These are phyloP conservation scores for Lophotriccus pileatus DNA, from an alignment of 2,797 vertebrate species.

Conservation along the genomic window DNA sequence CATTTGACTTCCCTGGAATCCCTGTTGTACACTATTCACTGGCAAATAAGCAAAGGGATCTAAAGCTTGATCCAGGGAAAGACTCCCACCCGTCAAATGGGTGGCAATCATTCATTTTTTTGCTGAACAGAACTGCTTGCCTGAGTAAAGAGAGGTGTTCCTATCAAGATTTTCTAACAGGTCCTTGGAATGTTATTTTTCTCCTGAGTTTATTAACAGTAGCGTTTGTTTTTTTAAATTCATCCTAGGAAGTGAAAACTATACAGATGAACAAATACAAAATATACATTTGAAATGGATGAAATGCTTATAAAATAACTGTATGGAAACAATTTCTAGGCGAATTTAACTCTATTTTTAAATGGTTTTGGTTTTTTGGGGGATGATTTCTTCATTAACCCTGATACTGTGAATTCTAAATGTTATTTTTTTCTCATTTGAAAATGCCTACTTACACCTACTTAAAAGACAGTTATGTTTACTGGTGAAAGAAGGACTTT, in stretches of 20 bases:
- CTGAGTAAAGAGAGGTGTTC: background rate
- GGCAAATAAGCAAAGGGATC: slow-evolving; percentile 12
- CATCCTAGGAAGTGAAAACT: background rate
- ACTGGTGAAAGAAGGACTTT: background rate
- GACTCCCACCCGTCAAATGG: background rate
- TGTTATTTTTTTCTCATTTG: background rate
- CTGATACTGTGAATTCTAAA: background rate
- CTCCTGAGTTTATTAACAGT: background rate
- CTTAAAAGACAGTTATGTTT: background rate
- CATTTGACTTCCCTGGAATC: slow-evolving; percentile 59
- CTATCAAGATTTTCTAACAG: background rate
- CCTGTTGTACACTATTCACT: background rate
- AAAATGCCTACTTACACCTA: background rate
- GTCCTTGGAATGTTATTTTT: background rate
- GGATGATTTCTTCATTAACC: background rate
- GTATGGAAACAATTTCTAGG: background rate
- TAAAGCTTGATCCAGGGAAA: background rate
- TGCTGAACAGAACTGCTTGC: background rate
- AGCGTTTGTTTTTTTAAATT: background rate
- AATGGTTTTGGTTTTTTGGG: too few relatives aligned
- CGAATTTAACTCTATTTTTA: background rate
- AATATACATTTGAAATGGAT: background rate
- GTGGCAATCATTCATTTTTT: background rate
- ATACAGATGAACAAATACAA: background rate
- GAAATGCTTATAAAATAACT: background rate